phyloP scores from a whole-genome alignment of 2,113 vertebrate genomes.

The Ariopsis seemanni region DNA sequence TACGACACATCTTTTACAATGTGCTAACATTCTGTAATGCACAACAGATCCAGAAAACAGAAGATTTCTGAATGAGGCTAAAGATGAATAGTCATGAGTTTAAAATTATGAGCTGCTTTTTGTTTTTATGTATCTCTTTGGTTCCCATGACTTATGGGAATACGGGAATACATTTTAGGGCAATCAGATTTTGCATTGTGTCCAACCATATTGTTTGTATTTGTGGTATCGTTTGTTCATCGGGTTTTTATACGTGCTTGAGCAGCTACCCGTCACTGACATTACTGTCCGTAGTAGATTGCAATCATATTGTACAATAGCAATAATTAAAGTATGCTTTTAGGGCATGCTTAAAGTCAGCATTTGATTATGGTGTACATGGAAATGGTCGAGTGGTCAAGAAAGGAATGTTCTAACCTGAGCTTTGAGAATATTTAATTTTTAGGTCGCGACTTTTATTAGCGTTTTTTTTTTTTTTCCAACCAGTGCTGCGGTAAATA shows the following conservation, averaged over 20 bases:
- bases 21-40: conserved; percentile 52
- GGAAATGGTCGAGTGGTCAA: not conserved
- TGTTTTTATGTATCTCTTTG: conserved; percentile 17
- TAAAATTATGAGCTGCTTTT: conserved; percentile 8
- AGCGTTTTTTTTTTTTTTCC: not conserved
- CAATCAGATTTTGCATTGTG: conserved; percentile 23
- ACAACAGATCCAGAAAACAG: conserved; percentile 45
- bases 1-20: conserved; percentile 55
- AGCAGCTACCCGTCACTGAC: conserved; percentile 12
- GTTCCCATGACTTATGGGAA: conserved; percentile 20
- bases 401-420: not conserved
- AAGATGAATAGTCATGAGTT: conserved; percentile 12
- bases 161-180: not conserved
- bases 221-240: conserved; percentile 18
- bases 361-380: not conserved
- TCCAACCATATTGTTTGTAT: conserved; percentile 25
- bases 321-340: not conserved
- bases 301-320: not conserved
- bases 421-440: not conserved
- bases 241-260: not conserved
- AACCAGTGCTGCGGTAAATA: not conserved
- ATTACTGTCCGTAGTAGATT: not conserved
- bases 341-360: conserved; percentile 7
- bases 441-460: not conserved
- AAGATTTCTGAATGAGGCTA: conserved; percentile 32